Conservation (phyloP, 2,888 invertebrate species). For the Morpho helenor region DNA sequence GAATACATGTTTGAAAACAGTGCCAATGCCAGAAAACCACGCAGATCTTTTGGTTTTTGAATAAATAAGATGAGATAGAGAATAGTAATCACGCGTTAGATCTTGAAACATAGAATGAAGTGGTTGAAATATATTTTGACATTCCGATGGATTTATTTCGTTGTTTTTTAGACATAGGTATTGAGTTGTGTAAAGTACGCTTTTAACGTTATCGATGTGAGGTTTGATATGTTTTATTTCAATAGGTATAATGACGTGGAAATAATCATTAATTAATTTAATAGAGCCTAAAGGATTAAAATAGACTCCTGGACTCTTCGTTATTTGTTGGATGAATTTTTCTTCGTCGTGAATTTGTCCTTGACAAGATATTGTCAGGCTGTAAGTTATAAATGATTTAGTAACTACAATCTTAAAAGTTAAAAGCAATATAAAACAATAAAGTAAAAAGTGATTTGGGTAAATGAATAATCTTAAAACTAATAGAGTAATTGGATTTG, state of each 20-base stretch:
- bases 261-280: conserved; percentile 21
- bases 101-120: conserved; percentile 13
- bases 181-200: not conserved
- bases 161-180: conserved; percentile 20
- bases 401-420: too few relatives aligned
- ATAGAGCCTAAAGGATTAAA: conserved; percentile 27
- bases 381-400: too few relatives aligned
- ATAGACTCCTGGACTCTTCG: conserved; percentile 26
- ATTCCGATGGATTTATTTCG: conserved; percentile 7
- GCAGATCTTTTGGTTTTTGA: conserved; percentile 22
- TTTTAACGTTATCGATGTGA: conserved; percentile 26
- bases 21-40: conserved; percentile 29
- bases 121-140: conserved; percentile 19
- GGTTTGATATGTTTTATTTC: conserved; percentile 26
- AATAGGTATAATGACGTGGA: conserved; percentile 24
- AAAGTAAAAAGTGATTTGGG: too few relatives aligned
- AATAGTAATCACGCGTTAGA: conserved; percentile 16
- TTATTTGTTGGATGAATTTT: not conserved
- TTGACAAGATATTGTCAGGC: too few relatives aligned
- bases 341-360: too few relatives aligned
- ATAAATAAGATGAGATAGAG: conserved; percentile 27
- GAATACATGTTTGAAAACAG: conserved; percentile 28
- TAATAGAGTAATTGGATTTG: too few relatives aligned
- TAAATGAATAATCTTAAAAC: too few relatives aligned
- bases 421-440: too few relatives aligned